Evolutionary conservation across 2,113 vertebrate species (phyloP).

Genomic region (Nycticebus coucang): DNA sequence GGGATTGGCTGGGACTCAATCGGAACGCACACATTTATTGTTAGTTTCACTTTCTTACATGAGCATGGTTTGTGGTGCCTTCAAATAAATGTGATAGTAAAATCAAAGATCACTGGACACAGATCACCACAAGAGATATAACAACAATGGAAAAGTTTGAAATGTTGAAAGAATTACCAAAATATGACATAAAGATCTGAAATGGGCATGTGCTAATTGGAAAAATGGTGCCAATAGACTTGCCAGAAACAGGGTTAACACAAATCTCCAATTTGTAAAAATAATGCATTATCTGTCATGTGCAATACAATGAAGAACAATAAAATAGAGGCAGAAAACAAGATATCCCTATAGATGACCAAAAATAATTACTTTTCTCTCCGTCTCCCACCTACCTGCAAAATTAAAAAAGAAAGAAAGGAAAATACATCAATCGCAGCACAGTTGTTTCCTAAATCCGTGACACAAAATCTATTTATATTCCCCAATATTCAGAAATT

Average conservation of each 20-base stretch:
- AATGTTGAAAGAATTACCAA: background rate
- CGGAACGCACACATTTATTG: background rate
- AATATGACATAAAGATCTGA: background rate
- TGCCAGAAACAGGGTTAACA: background rate
- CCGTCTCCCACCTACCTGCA: fast-evolving
- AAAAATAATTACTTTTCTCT: background rate
- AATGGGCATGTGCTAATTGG: background rate
- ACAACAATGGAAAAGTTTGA: background rate
- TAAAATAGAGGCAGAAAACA: background rate
- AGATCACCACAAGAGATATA: background rate
- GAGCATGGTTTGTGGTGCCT: background rate
- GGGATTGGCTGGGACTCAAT: background rate
- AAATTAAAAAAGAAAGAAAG: background rate
- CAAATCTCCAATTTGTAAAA: background rate
- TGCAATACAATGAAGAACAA: background rate
- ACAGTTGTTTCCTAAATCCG: background rate
- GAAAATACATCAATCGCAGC: background rate
- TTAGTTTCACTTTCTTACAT: background rate
- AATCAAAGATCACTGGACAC: background rate
- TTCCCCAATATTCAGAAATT: background rate
- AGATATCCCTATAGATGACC: background rate
- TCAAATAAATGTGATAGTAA: background rate
- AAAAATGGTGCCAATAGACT: background rate
- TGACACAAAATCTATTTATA: background rate
- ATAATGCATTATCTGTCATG: background rate